Conservation (phyloP, 2,113 vertebrate genomes). For the Barbus barbus region DNA sequence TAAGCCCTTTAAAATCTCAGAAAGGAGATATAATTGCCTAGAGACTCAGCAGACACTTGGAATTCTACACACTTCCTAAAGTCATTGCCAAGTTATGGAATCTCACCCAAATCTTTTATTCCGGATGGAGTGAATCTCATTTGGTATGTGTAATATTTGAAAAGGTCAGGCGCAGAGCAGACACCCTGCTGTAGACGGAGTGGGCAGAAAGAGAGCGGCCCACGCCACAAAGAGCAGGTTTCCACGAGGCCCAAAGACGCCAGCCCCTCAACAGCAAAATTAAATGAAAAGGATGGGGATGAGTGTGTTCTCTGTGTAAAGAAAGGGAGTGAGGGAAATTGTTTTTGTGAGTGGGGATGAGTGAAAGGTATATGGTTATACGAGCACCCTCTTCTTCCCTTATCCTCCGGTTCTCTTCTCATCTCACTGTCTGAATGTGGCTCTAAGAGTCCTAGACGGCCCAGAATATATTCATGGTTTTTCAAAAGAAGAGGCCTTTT, state of each 20-base stretch:
- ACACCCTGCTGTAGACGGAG: conserved; percentile 1
- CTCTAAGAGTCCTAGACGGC: background rate
- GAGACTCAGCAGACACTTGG: conserved; percentile 28
- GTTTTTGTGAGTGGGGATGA: conserved; percentile 28
- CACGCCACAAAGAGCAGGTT: background rate
- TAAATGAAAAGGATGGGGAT: conserved; percentile 35
- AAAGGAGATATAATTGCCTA: background rate
- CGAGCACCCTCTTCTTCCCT: background rate
- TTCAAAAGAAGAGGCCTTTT: background rate
- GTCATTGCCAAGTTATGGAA: conserved; percentile 48
- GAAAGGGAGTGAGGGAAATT: background rate
- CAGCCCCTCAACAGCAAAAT: conserved; percentile 51
- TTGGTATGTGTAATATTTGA: conserved; percentile 74
- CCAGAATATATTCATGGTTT: conserved; percentile 28
- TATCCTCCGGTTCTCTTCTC: conserved; percentile 1
- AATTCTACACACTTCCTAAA: conserved; percentile 41
- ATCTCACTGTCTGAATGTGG: conserved; percentile 7
- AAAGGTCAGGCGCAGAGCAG: conserved; percentile 73
- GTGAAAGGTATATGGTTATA: background rate
- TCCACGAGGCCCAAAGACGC: conserved; percentile 30
- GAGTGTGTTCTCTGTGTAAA: conserved; percentile 30
- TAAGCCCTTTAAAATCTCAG: background rate
- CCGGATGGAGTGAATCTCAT: conserved; percentile 72
- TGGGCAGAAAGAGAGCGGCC: conserved; percentile 45
- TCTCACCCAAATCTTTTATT: conserved; percentile 63